A percentile compares a stretch with the other conserved stretches of the same genome.
Conservation (phyloP, 2,797 vertebrate species). For the Botia almorhae region DNA sequence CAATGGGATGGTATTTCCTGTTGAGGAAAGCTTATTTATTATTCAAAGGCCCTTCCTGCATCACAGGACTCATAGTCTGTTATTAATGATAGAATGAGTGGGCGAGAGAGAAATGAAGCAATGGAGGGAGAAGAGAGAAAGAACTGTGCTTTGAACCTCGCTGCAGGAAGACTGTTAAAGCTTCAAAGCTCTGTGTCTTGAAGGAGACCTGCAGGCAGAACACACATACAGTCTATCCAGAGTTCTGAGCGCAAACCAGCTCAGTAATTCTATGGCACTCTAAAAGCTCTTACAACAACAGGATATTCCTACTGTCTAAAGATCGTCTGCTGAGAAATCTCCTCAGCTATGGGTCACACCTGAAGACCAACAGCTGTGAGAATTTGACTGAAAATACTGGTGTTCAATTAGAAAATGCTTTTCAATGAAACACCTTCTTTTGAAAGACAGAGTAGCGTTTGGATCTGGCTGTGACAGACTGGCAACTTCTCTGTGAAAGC, state of each 20-base stretch:
- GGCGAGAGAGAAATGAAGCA: constrained; percentile 19
- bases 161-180: constrained; percentile 35
- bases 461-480: neutral
- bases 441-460: neutral
- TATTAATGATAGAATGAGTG: constrained; percentile 50
- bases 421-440: neutral
- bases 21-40: constrained; percentile 60
- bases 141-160: constrained; percentile 45
- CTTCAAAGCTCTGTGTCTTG: constrained; percentile 45
- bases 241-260: constrained; percentile 26
- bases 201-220: constrained; percentile 42
- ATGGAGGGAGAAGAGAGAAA: constrained; percentile 9
- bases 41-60: constrained; percentile 64
- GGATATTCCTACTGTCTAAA: constrained; percentile 24
- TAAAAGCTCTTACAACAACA: constrained; percentile 20
- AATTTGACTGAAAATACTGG: neutral
- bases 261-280: constrained; percentile 32
- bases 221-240: constrained; percentile 13
- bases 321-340: constrained; percentile 20
- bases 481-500: neutral
- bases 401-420: constrained; percentile 21
- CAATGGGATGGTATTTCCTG: constrained; percentile 68
- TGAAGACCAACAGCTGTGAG: neutral
- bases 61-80: constrained; percentile 60
- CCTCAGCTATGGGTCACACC: constrained; percentile 14